Conservation (phyloP, 2,888 invertebrate genomes). For the Mactromeris polynyma region DNA sequence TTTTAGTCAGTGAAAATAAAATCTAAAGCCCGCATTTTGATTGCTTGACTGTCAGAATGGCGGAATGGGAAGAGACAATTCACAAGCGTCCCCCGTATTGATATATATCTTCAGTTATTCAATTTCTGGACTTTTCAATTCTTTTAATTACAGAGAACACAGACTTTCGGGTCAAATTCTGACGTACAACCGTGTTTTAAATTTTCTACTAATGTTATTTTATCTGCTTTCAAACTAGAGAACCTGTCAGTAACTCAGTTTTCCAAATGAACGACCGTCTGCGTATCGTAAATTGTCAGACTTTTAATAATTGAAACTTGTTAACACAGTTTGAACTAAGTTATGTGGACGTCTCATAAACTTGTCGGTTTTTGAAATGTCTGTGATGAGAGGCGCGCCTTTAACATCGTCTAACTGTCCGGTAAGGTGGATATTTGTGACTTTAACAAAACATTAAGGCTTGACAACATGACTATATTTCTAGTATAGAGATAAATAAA, state of each 20-base stretch:
- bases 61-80: neutral
- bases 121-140: constrained; percentile 31
- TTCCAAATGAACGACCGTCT: constrained; percentile 49
- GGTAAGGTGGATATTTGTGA: neutral
- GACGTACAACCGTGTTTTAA: constrained; percentile 59
- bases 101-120: constrained; percentile 35
- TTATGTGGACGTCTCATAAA: constrained; percentile 36
- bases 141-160: constrained; percentile 46
- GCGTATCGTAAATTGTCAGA: constrained; percentile 43
- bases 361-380: constrained; percentile 25
- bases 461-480: neutral
- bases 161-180: constrained; percentile 47
- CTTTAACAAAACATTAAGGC: constrained; percentile 36
- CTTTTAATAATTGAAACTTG: constrained; percentile 66
- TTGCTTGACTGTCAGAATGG: neutral
- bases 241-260: constrained; percentile 56
- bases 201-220: constrained; percentile 55
- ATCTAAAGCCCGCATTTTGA: constrained; percentile 11
- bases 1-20: constrained; percentile 22
- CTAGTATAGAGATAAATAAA: constrained; percentile 13
- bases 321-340: constrained; percentile 51
- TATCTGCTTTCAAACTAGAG: constrained; percentile 39
- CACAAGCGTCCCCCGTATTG: neutral
- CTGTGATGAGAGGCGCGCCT: neutral
- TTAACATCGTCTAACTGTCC: constrained; percentile 30